These are phyloP conservation scores for Nomada fucata DNA, from an alignment of 2,888 invertebrate species.

Conservation along the genomic window DNA sequence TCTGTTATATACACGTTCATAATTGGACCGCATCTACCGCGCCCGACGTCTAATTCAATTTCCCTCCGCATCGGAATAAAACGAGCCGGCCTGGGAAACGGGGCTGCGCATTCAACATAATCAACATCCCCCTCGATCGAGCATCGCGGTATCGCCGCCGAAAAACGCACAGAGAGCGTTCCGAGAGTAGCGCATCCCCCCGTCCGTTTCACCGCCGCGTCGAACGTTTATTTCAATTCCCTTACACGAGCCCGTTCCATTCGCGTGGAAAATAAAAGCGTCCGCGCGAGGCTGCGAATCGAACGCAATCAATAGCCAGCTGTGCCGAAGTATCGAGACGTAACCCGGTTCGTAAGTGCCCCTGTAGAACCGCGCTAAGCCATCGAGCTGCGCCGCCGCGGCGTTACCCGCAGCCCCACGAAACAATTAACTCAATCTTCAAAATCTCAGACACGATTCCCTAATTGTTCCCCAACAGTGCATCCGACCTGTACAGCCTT, in stretches of 20 bases:
- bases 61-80: background rate
- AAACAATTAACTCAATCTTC: conserved; percentile 23
- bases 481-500: background rate
- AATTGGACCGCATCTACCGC: background rate
- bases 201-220: background rate
- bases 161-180: background rate
- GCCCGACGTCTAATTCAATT: conserved; percentile 2
- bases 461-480: conserved; percentile 11
- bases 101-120: background rate
- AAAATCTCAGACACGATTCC: conserved; percentile 35
- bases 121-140: background rate
- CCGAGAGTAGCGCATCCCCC: background rate
- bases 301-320: background rate
- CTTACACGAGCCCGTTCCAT: background rate
- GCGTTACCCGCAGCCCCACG: background rate
- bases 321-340: background rate
- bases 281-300: background rate
- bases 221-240: conserved; percentile 9
- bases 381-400: background rate
- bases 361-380: background rate
- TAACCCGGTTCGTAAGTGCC: background rate
- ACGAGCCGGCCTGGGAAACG: background rate
- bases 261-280: background rate
- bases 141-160: background rate
- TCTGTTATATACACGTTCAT: background rate